Evolutionary conservation across 2,113 vertebrate genomes (phyloP).

Genomic region (Tachuris rubrigastra): DNA sequence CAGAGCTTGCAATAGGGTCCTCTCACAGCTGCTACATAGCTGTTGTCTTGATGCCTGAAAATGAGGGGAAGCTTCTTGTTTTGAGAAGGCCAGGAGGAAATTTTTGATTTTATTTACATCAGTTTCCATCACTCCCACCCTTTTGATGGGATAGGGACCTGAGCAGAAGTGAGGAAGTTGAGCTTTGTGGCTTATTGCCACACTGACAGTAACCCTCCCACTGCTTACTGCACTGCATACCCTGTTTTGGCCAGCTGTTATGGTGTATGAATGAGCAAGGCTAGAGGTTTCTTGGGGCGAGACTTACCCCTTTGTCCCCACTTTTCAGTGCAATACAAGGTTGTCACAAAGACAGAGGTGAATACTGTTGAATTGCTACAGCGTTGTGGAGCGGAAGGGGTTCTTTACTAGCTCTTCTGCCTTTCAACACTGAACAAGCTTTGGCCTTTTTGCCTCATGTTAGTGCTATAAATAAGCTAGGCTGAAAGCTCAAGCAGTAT

Average conservation of each 20-base stretch:
- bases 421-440: neutral
- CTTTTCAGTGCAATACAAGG: neutral
- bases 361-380: neutral
- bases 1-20: neutral
- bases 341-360: neutral
- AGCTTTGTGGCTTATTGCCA: neutral
- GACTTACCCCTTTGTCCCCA: neutral
- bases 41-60: neutral
- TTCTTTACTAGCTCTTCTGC: neutral
- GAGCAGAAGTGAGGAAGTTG: neutral
- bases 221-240: neutral
- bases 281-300: neutral
- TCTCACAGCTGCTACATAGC: rapidly evolving
- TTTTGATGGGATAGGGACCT: neutral
- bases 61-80: neutral
- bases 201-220: neutral
- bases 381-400: neutral
- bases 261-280: rapidly evolving
- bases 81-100: neutral
- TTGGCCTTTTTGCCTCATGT: neutral
- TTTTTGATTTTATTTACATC: neutral
- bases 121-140: neutral
- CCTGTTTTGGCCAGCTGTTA: neutral
- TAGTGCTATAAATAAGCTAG: neutral
- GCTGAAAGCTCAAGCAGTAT: neutral